Percentiles rank a stretch among this genome's conserved stretches.
phyloP scores from a whole-genome alignment of 1,140 invertebrate species.

The Sinonovacula constricta region DNA sequence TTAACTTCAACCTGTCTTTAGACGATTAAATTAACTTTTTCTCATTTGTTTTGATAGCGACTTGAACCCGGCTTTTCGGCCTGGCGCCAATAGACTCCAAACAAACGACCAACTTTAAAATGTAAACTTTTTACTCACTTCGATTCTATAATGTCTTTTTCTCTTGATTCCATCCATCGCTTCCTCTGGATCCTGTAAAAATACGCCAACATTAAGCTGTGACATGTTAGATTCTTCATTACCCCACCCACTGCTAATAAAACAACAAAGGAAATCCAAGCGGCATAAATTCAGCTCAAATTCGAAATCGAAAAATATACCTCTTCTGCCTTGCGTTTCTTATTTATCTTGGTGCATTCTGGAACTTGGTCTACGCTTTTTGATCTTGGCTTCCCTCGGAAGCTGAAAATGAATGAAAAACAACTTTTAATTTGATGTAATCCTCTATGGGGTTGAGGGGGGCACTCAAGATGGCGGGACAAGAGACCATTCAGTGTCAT shows the following conservation, averaged over 20 bases:
- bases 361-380: conserved; percentile 53
- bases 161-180: conserved; percentile 57
- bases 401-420: conserved; percentile 54
- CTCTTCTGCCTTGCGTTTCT: conserved; percentile 69
- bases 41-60: background rate
- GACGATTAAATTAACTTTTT: background rate
- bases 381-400: conserved; percentile 57
- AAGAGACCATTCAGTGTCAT: conserved; percentile 4
- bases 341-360: conserved; percentile 50
- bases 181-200: conserved; percentile 62
- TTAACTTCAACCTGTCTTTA: too few relatives aligned
- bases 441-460: background rate
- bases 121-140: conserved; percentile 54
- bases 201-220: background rate
- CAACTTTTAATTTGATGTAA: background rate
- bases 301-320: conserved; percentile 50
- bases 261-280: conserved; percentile 43
- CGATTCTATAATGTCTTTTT: conserved; percentile 67
- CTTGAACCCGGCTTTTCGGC: background rate
- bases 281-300: conserved; percentile 14
- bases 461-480: conserved; percentile 62
- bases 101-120: background rate
- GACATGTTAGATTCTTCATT: too few relatives aligned
- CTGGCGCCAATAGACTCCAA: conserved; percentile 21
- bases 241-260: conserved; percentile 39